Evolutionary conservation across 2,888 invertebrate species (phyloP).

Genomic region (Microctonus brassicae): DNA sequence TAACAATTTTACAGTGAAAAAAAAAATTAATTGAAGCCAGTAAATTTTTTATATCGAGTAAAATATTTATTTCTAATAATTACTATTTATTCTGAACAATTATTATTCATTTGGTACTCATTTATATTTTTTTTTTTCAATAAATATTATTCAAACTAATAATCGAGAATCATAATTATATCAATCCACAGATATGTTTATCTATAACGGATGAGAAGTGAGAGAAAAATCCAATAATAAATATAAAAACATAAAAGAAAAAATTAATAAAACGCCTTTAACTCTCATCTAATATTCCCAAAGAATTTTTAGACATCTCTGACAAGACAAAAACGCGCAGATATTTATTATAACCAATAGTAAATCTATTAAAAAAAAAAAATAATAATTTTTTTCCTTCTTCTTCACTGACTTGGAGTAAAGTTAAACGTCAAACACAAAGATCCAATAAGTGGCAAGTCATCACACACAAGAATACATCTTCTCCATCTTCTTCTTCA

Average conservation of each 20-base stretch:
- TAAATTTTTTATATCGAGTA: too few relatives aligned
- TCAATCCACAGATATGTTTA: too few relatives aligned
- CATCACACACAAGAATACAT: conserved; percentile 47
- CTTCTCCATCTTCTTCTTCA: conserved; percentile 37
- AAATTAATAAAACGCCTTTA: neutral
- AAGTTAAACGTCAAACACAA: conserved; percentile 55
- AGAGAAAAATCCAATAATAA: neutral
- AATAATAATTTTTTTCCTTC: neutral
- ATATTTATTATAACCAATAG: neutral
- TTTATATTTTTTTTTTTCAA: too few relatives aligned
- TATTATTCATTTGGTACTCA: too few relatives aligned
- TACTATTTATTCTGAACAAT: too few relatives aligned
- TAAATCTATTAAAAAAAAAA: neutral
- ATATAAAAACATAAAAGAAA: neutral
- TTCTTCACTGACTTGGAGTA: conserved; percentile 35
- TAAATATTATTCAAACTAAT: too few relatives aligned
- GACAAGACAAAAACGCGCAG: too few relatives aligned
- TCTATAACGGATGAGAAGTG: too few relatives aligned
- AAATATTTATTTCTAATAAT: too few relatives aligned
- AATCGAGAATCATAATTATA: too few relatives aligned
- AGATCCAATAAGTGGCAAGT: conserved; percentile 56
- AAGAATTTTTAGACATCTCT: conserved; percentile 55
- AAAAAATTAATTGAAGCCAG: too few relatives aligned
- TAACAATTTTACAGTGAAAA: too few relatives aligned
- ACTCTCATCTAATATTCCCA: conserved; percentile 57